Base-by-base conservation (phyloP, 2,113 vertebrate species). In the Eclectus roratus region DNA sequence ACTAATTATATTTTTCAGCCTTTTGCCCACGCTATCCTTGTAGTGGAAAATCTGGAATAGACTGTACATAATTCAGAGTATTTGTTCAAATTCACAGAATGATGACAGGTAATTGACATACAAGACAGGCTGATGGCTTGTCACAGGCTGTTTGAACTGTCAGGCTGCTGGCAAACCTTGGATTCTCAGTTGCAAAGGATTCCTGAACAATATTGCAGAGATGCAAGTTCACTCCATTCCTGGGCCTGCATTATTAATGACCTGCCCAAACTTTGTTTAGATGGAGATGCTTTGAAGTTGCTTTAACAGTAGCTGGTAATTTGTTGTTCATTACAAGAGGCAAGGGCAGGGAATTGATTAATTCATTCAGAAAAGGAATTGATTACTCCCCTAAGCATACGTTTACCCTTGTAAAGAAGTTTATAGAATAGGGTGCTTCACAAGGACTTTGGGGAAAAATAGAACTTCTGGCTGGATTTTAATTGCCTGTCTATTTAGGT, bases 301-400 rank as follows among this genome's bases (percentile, higher is more conserved):
- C 85, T 47, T 58, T 44, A 74, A 79, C 21, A 61, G 91, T 39
- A 71, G 9, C 35, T 71, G 64, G 76, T 74, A 83, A 93, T 93
- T 80, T 68, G 52, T 85, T 93, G 55, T 46, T 79, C 16, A 16
- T 71, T 84, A 81, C 55, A 56, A 68, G 66, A 88, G 49, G 41
- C 66, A 71, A 50, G 79, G 63, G 52, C 71, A 81, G 58, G 71
- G 53, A 85, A 88, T 80, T 14, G 12, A 93, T 91, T 80, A 7
- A 91, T 96, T 96, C 49, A 78, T 94, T 93, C 84, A 95, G 91
- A 85, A 93, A 72, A 92, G 35, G 69, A 89, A 97, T 91, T 1
- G 4, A 93, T 95, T 88, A 49, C 52, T 94, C 60, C 76, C 76
- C 69, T 47, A 73, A 94, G 89, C 50, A 24, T 24, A 50, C 35